Evolutionary conservation across 2,797 vertebrate species (phyloP), one percentile per base, ranked within the genome.

Genomic region (Galaxias olidus): DNA sequence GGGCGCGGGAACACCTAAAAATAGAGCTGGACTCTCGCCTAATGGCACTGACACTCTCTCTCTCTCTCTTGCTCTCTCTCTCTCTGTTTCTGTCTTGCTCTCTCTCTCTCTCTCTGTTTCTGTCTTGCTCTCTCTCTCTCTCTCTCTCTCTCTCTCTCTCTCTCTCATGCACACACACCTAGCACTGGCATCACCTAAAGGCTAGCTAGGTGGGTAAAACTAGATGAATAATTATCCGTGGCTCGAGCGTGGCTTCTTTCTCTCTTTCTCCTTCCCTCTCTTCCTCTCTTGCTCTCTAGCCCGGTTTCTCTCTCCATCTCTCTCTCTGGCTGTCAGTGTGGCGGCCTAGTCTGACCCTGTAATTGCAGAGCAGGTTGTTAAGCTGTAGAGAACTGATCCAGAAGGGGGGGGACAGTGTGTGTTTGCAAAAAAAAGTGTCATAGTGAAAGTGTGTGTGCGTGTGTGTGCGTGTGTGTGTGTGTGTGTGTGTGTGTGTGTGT

Each of bases 321-420:
- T 17, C 54, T 64, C 59, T 60, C 64, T 54, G 42, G 44, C 43
- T 54, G 49, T 44, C n/a, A 50, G 53, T 60, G 73, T 68, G 63
- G 48, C 54, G 59, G 62, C 69, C 72, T 68, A 15, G 59, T 19
- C 63, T 69, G 71, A 59, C 72, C 65, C 68, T 46, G 55, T 72
- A 63, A 75, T 57, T 75, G 54, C 72, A 68, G 66, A 57, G 45
- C 58, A 50, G 55, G 63, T 63, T 65, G 65, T 72, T 74, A 72
- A 76, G 66, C 59, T 53, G 14, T 41, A 62, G 62, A 73, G 47
- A 61, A 65, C 62, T 55, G 18, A 65, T 69, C 47, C 20, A 40
- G 56, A 46, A 44, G 41, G 56, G 46, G 14, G 13, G 50, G 45
- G 54, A 51, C 14, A 17, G 11, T 30, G 6, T 30, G 30, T 30